Evolutionary conservation across 2,113 vertebrate genomes (phyloP), one percentile per base, ranked within the genome.

Genomic region (Carassius auratus): DNA sequence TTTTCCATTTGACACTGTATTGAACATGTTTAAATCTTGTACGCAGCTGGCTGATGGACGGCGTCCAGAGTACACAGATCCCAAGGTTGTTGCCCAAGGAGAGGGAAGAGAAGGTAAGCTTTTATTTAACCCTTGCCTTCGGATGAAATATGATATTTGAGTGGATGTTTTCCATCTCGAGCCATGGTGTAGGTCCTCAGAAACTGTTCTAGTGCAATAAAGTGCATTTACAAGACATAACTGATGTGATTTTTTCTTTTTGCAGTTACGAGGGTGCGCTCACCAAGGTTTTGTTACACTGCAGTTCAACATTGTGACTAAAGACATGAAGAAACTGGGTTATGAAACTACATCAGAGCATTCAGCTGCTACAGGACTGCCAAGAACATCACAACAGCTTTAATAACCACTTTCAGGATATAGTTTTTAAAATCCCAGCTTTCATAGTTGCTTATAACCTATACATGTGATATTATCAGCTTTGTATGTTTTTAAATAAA

Each of bases 271-370:
- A 94, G 97, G 14, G 98, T 99, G 69, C 89, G 94, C 0, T 99
- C 98, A 3, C n/a, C 97, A 99, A 86, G 98, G 98, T 48, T 98
- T 96, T 1, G 95, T 99, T 33, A 97, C 95, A 0, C 81, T 98
- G 2, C 95, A 94, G 89, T 97, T 99, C 93, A 96, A 97, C n/a
- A 92, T 98, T 1, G 91, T 98, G 66, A 99, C 96, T 75, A 99
- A 99, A 85, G 98, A 99, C 66, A 93, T 98, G 96, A 97, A 94
- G 95, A 99, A 96, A 87, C 71, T 99, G 89, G 97, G 98, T 84
- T 99, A 99, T 0, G 94, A 97, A 5, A 91, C 94, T 0, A 93
- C 94, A 10, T 78, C 94, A 0, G 91, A 90, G 19, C 21, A 83
- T 2, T 71, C 86, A 21, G 13, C 91, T 3, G 55, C 52, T 55